Evolutionary conservation across 2,113 vertebrate genomes (phyloP), one percentile per base, ranked within the genome.

Genomic region (Callithrix jacchus): DNA sequence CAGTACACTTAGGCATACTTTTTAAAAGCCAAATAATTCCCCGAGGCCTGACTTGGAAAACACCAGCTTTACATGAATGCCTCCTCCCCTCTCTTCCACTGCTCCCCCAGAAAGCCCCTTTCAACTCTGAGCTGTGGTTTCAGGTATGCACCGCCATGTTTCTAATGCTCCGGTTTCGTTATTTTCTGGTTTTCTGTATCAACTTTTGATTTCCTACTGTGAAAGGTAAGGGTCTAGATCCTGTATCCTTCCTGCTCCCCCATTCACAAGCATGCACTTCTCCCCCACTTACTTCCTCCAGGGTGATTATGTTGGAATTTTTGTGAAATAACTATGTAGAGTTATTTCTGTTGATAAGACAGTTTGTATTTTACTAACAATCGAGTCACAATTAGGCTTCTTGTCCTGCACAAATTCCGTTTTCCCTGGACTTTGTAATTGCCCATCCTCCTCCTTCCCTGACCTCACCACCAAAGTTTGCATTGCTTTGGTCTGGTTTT

Each of bases 171-270:
- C 1, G 9, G 64, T 25, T 87, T 76, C 90, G 23, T 54, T 23
- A 8, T 35, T 35, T 74, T 37, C 66, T 56, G 70, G 32, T 30
- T 87, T 66, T 68, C 18, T 4, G 0, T 21, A 45, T 35, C 21
- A 14, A 45, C 5, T 79, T 93, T 81, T 71, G 1, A n/a, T 56
- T 76, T 42, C 58, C 71, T 70, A 21, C 49, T 14, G 9, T 52
- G 23, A 37, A 68, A 70, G 21, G 42, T 47, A 54, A 94, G 56
- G 32, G 14, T 40, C 70, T 49, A 45, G 30, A 20, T 8, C 27
- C 3, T n/a, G 2, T 18, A 0, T 77, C 9, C 25, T 79, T 20
- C 18, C 18, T 30, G 7, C 7, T 3, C 21, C 4, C 17, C 40
- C 16, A 12, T 17, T 16, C n/a, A 25, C 23, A 61, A 16, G 1